Evolutionary conservation across 2,888 invertebrate species (phyloP).

Genomic region (Drosophila silvestris): DNA sequence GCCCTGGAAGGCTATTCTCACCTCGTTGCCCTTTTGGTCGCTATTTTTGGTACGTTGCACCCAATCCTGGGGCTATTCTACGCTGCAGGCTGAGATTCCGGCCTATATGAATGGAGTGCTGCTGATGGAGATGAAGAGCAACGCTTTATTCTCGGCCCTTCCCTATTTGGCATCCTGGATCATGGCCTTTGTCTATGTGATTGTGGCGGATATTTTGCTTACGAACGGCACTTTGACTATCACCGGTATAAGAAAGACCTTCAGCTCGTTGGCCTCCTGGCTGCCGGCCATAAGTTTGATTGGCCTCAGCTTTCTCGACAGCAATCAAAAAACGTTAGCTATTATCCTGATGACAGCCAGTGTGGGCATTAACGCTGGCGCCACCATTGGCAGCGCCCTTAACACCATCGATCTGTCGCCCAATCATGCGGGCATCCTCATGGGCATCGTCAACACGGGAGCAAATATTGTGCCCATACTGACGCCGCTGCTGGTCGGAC

Average conservation of each 20-base stretch:
- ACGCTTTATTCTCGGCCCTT: conserved; percentile 86
- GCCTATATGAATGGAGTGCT: conserved; percentile 89
- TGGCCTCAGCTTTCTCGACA: conserved; percentile 86
- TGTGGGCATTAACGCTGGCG: conserved; percentile 87
- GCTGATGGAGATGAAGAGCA: conserved; percentile 87
- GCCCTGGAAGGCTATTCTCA: conserved; percentile 89
- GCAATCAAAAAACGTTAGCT: conserved; percentile 82
- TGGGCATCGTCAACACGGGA: conserved; percentile 89
- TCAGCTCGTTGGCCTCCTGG: conserved; percentile 83
- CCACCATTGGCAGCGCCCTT: conserved; percentile 87
- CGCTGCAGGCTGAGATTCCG: conserved; percentile 89
- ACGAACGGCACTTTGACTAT: conserved; percentile 83
- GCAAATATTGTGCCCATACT: conserved; percentile 88
- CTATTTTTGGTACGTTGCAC: conserved; percentile 87
- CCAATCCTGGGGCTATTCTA: conserved; percentile 91
- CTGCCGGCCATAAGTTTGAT: conserved; percentile 87
- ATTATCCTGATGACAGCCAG: conserved; percentile 87
- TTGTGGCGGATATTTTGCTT: conserved; percentile 85
- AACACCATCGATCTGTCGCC: conserved; percentile 90
- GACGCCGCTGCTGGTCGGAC: conserved; percentile 87
- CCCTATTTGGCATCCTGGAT: conserved; percentile 87
- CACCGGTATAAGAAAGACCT: conserved; percentile 74
- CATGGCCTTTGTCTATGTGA: conserved; percentile 85
- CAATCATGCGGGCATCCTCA: conserved; percentile 89
- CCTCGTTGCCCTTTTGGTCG: conserved; percentile 88